Base-by-base conservation (phyloP, 1,140 invertebrate species). In the Drosophila sp. region DNA sequence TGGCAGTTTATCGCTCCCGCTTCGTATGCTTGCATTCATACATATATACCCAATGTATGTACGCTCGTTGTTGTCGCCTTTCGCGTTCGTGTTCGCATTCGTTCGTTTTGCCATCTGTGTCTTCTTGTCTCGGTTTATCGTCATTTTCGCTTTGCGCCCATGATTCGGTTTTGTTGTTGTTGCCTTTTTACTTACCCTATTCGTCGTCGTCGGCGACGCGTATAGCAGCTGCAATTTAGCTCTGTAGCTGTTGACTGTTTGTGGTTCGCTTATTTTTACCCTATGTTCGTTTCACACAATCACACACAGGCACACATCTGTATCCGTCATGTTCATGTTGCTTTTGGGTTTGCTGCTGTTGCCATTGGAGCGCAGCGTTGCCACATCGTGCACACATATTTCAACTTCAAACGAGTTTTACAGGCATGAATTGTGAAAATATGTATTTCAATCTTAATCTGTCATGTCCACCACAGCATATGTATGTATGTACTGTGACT, bases 201-300 rank as follows among this genome's bases (percentile, higher is more conserved):
- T 81, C 79, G 61, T 66, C 67, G 76, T 69, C 45, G 62, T 57
- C 64, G 69, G 40, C 76, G 71, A 78, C 75, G 72, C 73, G 82
- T 74, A 83, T 83, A 83, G 80, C 80, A 83, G 80, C 80, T 83
- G 80, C 80, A 83, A 83, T 80, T 83, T 83, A 76, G 76, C 73
- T 76, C 67, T 76, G 72, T 76, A 46, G 61, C 70, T 82, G 80
- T 78, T 81, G 65, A 75, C 61, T 73, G 45, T 62, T 77, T 75
- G 76, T 82, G 76, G 64, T 82, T 83, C 80, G 80, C 72, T 83
- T 69, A 84, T 72, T 83, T 83, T 79, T 83, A 84, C 80, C 80
- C 80, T 74, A 70, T 74, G 72, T 74, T 72, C 70, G 67, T 16
- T 66, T 58, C 70, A 57, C 34, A 57, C 36, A 61, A 5, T 18